Percentiles rank a stretch among this genome's conserved stretches.
phyloP scores from a whole-genome alignment of 92 coral and sea anemone genomes.

The Micromussa lordhowensis region DNA sequence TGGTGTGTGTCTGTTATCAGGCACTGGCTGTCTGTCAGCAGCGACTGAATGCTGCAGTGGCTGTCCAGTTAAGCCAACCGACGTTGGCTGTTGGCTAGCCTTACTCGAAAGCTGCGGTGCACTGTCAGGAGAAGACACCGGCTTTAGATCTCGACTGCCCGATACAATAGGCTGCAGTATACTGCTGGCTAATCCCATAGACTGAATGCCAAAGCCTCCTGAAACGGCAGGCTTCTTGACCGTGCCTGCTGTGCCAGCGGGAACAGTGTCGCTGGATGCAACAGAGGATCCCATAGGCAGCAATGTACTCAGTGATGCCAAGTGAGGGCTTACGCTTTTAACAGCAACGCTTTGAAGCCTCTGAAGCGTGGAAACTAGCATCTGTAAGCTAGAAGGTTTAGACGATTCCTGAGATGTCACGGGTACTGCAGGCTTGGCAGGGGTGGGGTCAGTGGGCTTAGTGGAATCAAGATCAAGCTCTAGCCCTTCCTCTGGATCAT shows the following conservation, averaged over 20 bases:
- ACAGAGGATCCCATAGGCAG: slow-evolving; percentile 16
- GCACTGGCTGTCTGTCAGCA: neutral
- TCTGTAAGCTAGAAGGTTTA: slow-evolving; percentile 39
- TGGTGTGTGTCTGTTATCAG: neutral
- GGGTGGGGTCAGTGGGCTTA: slow-evolving; percentile 22
- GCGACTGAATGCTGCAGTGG: neutral
- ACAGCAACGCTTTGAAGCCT: slow-evolving; percentile 34
- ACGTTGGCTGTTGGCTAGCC: neutral
- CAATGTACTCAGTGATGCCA: slow-evolving; percentile 16
- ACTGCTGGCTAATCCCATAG: neutral
- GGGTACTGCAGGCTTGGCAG: slow-evolving; percentile 12
- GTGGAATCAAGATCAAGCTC: slow-evolving; percentile 72
- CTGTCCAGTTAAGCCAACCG: neutral
- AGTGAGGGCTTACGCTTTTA: slow-evolving; percentile 7
- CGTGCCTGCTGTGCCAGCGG: neutral
- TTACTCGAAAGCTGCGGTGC: neutral
- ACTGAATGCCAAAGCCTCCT: neutral
- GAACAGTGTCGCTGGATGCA: neutral
- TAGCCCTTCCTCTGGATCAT: slow-evolving; percentile 95
- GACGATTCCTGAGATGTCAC: slow-evolving; percentile 1
- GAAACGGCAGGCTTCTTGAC: neutral
- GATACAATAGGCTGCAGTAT: slow-evolving; percentile 11
- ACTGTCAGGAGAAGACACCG: neutral
- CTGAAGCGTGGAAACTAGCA: slow-evolving; percentile 46
- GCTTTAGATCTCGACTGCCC: neutral